phyloP scores from a whole-genome alignment of 1,140 invertebrate species.

The Campoletis sonorensis region DNA sequence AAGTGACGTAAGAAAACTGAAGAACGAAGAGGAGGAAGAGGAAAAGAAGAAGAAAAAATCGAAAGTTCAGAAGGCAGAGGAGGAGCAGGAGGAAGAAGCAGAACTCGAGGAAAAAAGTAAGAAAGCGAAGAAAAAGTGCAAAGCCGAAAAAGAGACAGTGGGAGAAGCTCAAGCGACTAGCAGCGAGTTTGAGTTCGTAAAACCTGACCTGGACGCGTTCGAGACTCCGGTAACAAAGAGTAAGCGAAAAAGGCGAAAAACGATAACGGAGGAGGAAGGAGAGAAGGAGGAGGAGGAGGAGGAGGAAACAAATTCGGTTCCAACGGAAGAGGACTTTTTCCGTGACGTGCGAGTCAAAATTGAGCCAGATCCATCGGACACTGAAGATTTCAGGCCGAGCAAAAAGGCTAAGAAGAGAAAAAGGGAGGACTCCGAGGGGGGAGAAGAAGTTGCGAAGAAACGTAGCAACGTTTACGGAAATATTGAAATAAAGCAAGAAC shows the following conservation, averaged over 20 bases:
- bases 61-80: neutral
- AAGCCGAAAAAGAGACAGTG: conserved; percentile 30
- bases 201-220: neutral
- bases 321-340: neutral
- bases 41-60: conserved; percentile 28
- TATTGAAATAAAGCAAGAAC: conserved; percentile 14
- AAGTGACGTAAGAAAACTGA: neutral
- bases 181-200: conserved; percentile 19
- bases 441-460: neutral
- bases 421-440: neutral
- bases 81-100: neutral
- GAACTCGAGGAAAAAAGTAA: neutral
- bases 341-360: conserved; percentile 28
- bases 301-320: neutral
- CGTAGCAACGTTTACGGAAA: conserved; percentile 24
- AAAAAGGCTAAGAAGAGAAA: conserved; percentile 17
- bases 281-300: neutral
- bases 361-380: conserved; percentile 33
- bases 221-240: neutral
- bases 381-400: neutral
- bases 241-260: conserved; percentile 10
- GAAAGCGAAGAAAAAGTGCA: conserved; percentile 9
- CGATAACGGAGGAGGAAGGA: neutral
- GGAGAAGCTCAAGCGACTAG: neutral
- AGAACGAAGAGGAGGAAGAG: conserved; percentile 4